phyloP scores from a whole-genome alignment of 2,888 invertebrate genomes.

The Tribolium freemani region DNA sequence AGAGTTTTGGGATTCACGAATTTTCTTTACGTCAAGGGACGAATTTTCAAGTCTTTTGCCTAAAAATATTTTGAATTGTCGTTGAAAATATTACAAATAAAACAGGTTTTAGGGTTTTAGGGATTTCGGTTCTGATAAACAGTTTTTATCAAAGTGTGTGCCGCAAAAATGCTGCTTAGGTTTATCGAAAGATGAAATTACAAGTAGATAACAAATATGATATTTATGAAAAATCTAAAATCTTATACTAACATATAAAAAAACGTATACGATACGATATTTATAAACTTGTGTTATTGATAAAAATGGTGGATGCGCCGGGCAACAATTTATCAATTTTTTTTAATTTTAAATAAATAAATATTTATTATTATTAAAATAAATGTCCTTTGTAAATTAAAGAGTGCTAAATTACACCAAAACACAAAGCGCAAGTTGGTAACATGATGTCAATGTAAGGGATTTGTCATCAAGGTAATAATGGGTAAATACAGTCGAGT shows the following conservation, averaged over 20 bases:
- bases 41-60: slow-evolving; percentile 52
- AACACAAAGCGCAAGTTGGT: not conserved
- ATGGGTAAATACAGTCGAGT: not conserved
- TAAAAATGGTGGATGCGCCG: no score
- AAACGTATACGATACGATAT: no score
- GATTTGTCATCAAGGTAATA: not conserved
- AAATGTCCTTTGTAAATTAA: not conserved
- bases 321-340: not conserved
- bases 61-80: slow-evolving; percentile 39
- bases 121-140: slow-evolving; percentile 5
- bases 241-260: no score
- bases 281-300: no score
- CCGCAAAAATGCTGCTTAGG: not conserved
- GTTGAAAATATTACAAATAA: slow-evolving; percentile 20
- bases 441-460: not conserved
- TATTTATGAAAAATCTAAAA: not conserved
- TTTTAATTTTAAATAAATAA: not conserved
- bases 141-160: not conserved
- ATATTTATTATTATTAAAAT: not conserved
- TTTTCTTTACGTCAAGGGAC: slow-evolving; percentile 54
- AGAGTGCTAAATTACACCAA: not conserved
- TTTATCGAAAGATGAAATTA: not conserved
- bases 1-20: slow-evolving; percentile 51
- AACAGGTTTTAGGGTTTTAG: not conserved
- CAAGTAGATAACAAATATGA: not conserved